Percentiles rank a stretch among this genome's conserved stretches.
Evolutionary conservation across 2,797 vertebrate genomes (phyloP).

Genomic region (Chloroceryle inda): DNA sequence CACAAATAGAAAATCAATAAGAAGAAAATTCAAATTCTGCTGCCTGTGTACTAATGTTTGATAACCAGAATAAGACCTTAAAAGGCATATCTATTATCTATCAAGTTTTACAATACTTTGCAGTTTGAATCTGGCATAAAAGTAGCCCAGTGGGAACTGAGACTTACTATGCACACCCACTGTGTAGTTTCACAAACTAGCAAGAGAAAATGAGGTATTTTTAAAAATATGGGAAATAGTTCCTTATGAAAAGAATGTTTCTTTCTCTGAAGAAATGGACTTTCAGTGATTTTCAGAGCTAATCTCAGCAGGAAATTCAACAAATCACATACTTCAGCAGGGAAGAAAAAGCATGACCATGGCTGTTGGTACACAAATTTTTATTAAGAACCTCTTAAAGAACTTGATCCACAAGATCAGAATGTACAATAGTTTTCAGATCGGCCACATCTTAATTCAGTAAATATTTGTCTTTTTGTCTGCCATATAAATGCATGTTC

Average conservation of each 20-base stretch:
- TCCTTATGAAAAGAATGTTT: background rate
- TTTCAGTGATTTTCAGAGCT: slow-evolving; percentile 32
- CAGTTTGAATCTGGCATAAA: background rate
- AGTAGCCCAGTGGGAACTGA: background rate
- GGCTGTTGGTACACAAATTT: background rate
- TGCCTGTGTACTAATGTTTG: background rate
- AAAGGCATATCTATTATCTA: background rate
- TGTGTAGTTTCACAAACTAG: background rate
- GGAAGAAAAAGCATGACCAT: background rate
- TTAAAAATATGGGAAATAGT: background rate
- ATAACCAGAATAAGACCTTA: background rate
- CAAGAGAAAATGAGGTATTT: background rate
- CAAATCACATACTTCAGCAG: background rate
- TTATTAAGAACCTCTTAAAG: background rate
- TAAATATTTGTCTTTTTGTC: background rate
- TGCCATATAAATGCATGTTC: background rate
- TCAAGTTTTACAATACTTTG: background rate
- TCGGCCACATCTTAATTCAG: background rate
- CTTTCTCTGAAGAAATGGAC: background rate
- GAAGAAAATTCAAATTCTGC: slow-evolving; percentile 15
- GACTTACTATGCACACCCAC: background rate
- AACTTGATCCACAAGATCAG: background rate
- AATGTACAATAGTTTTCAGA: background rate
- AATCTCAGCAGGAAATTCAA: slow-evolving; percentile 20
- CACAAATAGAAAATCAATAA: slow-evolving; percentile 22